phyloP scores from a whole-genome alignment of 2,797 vertebrate genomes.

The Syngnathus acus region DNA sequence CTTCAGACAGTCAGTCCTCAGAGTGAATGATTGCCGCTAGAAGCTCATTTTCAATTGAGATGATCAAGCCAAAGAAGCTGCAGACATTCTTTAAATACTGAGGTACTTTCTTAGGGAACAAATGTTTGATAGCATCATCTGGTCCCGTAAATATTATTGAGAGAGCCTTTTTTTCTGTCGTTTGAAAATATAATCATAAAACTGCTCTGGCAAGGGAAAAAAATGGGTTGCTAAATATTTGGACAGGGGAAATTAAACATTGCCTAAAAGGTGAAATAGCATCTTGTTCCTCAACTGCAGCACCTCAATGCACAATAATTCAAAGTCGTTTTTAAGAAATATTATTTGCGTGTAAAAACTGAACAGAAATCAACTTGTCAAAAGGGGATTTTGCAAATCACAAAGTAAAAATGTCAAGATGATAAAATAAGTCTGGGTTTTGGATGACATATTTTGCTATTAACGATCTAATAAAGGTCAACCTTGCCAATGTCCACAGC shows the following conservation, averaged over 20 bases:
- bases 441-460: not conserved
- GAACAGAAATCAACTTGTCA: not conserved
- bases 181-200: not conserved
- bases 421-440: not conserved
- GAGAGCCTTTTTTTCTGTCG: not conserved
- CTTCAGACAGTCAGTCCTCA: conserved; percentile 14
- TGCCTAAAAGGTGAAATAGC: not conserved
- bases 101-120: not conserved
- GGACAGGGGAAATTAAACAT: not conserved
- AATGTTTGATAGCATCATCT: not conserved
- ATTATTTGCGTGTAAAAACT: not conserved
- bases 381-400: not conserved
- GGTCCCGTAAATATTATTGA: not conserved
- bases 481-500: not conserved
- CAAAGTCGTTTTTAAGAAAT: not conserved
- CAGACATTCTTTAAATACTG: not conserved
- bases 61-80: not conserved
- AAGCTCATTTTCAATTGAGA: not conserved
- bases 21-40: conserved; percentile 6
- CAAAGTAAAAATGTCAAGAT: not conserved
- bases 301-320: not conserved
- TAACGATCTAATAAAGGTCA: not conserved
- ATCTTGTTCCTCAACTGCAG: not conserved
- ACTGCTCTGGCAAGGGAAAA: not conserved
- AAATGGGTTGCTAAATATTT: not conserved